Percentiles rank a stretch among this genome's conserved stretches.
phyloP scores from a whole-genome alignment of 2,888 invertebrate genomes.

The Venusia cambrica region DNA sequence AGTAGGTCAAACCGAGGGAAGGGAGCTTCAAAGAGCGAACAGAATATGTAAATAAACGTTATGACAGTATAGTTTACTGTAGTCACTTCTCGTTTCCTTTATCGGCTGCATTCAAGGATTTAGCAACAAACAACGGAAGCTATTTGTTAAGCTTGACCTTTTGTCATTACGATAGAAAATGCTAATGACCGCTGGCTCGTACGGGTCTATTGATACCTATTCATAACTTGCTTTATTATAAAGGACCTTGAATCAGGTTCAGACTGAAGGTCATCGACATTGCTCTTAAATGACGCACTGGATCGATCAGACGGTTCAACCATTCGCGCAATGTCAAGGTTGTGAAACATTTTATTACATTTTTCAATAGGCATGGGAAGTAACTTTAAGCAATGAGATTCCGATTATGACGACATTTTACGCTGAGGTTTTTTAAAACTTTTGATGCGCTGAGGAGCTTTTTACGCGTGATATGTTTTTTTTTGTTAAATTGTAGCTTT shows the following conservation, averaged over 20 bases:
- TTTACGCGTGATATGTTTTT: too few relatives aligned
- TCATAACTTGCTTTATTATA: conserved; percentile 45
- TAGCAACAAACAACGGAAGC: conserved; percentile 25
- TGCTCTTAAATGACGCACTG: conserved; percentile 65
- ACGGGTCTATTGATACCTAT: conserved; percentile 37
- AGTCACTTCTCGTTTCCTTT: conserved; percentile 10
- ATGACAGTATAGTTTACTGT: conserved; percentile 9
- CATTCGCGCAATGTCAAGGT: conserved; percentile 68
- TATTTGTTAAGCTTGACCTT: conserved; percentile 21
- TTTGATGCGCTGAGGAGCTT: too few relatives aligned
- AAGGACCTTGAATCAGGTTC: conserved; percentile 53
- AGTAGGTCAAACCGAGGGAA: conserved; percentile 21
- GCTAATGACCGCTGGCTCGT: conserved; percentile 57
- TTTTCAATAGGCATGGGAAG: conserved; percentile 16
- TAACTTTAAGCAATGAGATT: too few relatives aligned
- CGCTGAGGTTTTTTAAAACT: too few relatives aligned
- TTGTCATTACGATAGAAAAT: conserved; percentile 33
- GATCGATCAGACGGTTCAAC: conserved; percentile 64
- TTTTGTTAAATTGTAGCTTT: too few relatives aligned
- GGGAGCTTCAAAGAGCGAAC: too few relatives aligned
- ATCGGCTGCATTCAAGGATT: conserved; percentile 13
- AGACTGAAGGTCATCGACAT: conserved; percentile 69
- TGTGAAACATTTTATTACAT: conserved; percentile 31
- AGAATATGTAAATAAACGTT: conserved; percentile 13
- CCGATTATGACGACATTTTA: too few relatives aligned